Evolutionary conservation across 53 echinoderm and acorn worm genomes (phyloP), one percentile per base, ranked within the genome.

Genomic region (Henricia sp.): DNA sequence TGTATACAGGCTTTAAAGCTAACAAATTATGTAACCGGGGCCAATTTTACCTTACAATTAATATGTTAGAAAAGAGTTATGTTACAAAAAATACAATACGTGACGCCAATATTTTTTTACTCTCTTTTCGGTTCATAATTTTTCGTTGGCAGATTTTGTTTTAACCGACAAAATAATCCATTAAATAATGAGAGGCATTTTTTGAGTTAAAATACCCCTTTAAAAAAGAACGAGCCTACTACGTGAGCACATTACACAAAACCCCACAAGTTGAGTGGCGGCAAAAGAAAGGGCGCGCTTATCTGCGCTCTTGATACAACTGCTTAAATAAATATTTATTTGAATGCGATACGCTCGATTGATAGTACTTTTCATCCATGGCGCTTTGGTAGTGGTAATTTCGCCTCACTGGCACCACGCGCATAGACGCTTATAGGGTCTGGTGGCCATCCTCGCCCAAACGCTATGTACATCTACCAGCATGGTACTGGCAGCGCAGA

Each of bases 281-380:
- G 52, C 30, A 32, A 52, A 33, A 30, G 29, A 71, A 50, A 29
- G 28, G 30, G 35, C 53, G 23, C 13, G 52, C 20, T 52, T 73
- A 53, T 72, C 72, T 52, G 27, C 21, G 36, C 52, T 52, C 48
- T 64, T 34, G 14, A 80, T 80, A 80, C 64, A 63, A 62, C 63
- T 32, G 48, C 80, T 76, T 76, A 37, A 80, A 80, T 80, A 80
- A 80, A 80, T 80, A 80, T 80, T 80, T 80, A 80, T 80, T 80
- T 63, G 80, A 80, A 46, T 44, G 50, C 80, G 80, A 80, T 80
- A 64, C 63, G 80, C 30, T 80, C 80, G 80, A 63, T 35, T 80
- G 65, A 46, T 62, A 80, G 44, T 35, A 80, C 44, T 80, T 63
- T 62, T 50, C 64, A 80, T 64, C 80, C 63, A 28, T 24, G 80